Evolutionary conservation across 2,113 vertebrate species (phyloP).

Genomic region (Camelus dromedarius): DNA sequence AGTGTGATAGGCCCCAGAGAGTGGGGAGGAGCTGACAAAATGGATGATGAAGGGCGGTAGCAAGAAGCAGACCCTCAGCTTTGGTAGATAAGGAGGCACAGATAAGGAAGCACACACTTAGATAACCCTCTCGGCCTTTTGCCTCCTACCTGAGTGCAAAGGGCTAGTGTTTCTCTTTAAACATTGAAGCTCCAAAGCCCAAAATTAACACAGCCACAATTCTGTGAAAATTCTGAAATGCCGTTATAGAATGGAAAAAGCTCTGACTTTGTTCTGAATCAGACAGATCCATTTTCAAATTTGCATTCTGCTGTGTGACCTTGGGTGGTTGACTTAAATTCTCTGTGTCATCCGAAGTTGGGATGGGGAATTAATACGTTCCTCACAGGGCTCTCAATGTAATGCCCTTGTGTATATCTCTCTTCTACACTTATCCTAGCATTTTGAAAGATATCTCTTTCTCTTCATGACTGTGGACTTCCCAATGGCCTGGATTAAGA

Average conservation of each 20-base stretch:
- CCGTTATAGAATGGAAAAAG: background rate
- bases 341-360: background rate
- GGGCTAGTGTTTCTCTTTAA: constrained; percentile 22
- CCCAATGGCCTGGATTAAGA: background rate
- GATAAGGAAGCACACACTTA: background rate
- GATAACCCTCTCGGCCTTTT: background rate
- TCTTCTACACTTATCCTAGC: background rate
- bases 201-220: background rate
- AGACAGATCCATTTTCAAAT: constrained; percentile 48
- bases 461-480: background rate
- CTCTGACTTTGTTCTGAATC: background rate
- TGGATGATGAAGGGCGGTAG: background rate
- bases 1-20: background rate
- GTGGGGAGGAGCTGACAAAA: background rate
- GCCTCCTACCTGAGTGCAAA: background rate
- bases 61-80: background rate
- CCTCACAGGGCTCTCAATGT: background rate
- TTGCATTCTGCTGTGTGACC: background rate
- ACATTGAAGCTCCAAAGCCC: background rate
- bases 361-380: background rate
- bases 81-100: background rate
- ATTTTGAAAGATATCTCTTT: background rate
- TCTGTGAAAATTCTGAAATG: constrained; percentile 5
- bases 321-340: background rate
- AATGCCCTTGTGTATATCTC: background rate